These are phyloP conservation scores for Hirtodrosophila trivittata DNA, from an alignment of 2,888 invertebrate species.

Conservation along the genomic window DNA sequence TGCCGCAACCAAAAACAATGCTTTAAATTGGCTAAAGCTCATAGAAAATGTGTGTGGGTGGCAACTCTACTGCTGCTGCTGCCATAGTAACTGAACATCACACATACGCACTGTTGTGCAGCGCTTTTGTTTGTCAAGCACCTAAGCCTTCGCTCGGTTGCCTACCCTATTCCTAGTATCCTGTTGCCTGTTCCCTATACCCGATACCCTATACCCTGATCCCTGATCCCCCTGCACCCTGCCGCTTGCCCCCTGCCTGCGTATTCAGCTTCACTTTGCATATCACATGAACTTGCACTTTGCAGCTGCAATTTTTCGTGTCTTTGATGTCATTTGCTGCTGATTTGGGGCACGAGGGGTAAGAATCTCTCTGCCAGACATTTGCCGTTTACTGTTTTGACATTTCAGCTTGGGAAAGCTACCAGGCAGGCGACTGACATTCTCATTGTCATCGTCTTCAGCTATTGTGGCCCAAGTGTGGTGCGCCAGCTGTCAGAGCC, in stretches of 20 bases:
- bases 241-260: slow-evolving; percentile 13
- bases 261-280: slow-evolving; percentile 62
- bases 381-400: slow-evolving; percentile 73
- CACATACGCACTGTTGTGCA: slow-evolving; percentile 53
- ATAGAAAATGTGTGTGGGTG: slow-evolving; percentile 18
- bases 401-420: slow-evolving; percentile 62
- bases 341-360: neutral
- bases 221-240: neutral
- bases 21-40: slow-evolving; percentile 40
- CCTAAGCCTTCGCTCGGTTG: slow-evolving; percentile 23
- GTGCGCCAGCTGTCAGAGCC: slow-evolving; percentile 33
- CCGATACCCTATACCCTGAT: too few relatives aligned
- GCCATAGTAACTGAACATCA: slow-evolving; percentile 16
- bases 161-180: neutral
- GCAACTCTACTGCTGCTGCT: neutral
- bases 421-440: slow-evolving; percentile 53
- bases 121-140: slow-evolving; percentile 47
- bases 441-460: slow-evolving; percentile 55
- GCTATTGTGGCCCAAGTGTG: slow-evolving; percentile 36
- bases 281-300: slow-evolving; percentile 77
- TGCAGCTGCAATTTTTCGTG: slow-evolving; percentile 46
- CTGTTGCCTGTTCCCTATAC: too few relatives aligned
- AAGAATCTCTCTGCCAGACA: slow-evolving; percentile 61
- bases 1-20: slow-evolving; percentile 18
- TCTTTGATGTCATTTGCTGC: slow-evolving; percentile 2